phyloP scores from a whole-genome alignment of 2,888 invertebrate species.

The Hylaea fasciaria region DNA sequence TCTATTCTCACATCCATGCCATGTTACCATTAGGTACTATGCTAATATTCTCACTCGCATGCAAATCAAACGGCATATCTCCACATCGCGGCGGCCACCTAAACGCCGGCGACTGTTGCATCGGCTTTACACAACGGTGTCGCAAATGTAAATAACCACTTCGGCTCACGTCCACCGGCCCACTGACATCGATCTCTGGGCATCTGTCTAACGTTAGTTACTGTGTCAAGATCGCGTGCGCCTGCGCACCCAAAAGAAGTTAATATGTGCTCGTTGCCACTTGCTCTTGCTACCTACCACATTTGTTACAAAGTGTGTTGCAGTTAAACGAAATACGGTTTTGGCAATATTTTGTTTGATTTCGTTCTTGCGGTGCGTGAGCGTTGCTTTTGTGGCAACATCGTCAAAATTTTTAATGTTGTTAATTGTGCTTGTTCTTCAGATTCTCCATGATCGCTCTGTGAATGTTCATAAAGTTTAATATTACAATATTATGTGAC shows the following conservation, averaged over 20 bases:
- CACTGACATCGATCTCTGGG: slow-evolving; percentile 61
- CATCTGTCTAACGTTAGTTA: slow-evolving; percentile 45
- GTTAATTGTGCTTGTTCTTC: too few relatives aligned
- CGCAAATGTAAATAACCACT: slow-evolving; percentile 53
- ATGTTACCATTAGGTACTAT: background rate
- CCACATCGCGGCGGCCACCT: slow-evolving; percentile 25
- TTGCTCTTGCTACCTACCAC: background rate
- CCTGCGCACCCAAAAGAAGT: slow-evolving; percentile 49
- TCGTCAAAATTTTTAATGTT: too few relatives aligned
- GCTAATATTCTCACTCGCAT: slow-evolving; percentile 10
- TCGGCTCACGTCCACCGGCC: slow-evolving; percentile 50
- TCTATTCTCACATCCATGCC: background rate
- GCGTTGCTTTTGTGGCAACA: too few relatives aligned
- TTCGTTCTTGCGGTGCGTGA: too few relatives aligned
- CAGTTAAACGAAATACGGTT: too few relatives aligned
- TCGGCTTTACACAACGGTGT: slow-evolving; percentile 51
- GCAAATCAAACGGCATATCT: slow-evolving; percentile 11
- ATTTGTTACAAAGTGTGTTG: background rate
- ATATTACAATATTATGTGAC: too few relatives aligned
- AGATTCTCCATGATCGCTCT: too few relatives aligned
- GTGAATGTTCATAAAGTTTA: too few relatives aligned
- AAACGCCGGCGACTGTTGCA: slow-evolving; percentile 31
- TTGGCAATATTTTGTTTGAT: too few relatives aligned
- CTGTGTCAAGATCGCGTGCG: slow-evolving; percentile 65
- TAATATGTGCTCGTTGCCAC: background rate